Evolutionary conservation across 2,113 vertebrate genomes (phyloP).

Genomic region (Cariama cristata): DNA sequence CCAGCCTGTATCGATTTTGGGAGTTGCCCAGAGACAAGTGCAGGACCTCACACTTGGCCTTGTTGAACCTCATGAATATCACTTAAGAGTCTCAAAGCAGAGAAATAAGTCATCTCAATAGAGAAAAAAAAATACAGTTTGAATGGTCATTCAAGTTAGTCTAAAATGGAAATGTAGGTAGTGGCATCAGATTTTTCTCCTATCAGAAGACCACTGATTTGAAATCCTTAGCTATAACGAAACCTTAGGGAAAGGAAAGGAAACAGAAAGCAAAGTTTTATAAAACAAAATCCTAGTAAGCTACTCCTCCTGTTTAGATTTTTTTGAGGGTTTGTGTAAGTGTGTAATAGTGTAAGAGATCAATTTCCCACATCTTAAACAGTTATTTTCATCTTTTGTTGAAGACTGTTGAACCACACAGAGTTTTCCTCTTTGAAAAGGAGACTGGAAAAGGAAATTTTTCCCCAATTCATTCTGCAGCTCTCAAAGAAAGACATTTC

Average conservation of each 20-base stretch:
- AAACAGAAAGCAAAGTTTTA: not conserved
- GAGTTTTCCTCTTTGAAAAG: not conserved
- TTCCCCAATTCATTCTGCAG: not conserved
- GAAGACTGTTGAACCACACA: not conserved
- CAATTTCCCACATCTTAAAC: not conserved
- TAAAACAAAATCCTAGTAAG: not conserved
- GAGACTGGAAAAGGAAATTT: not conserved
- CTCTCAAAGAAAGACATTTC: not conserved
- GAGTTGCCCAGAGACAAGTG: rapidly evolving
- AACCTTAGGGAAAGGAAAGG: not conserved
- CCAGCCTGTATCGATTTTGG: rapidly evolving
- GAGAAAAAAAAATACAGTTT: not conserved
- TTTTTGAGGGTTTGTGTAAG: not conserved
- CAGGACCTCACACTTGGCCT: not conserved
- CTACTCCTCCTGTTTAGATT: not conserved
- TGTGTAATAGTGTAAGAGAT: not conserved
- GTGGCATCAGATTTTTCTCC: not conserved
- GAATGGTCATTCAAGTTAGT: not conserved
- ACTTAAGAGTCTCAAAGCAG: not conserved
- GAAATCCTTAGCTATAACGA: not conserved
- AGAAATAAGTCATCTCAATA: not conserved
- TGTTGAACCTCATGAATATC: not conserved
- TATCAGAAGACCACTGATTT: not conserved
- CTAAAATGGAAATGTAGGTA: not conserved
- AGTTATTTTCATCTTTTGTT: not conserved